phyloP scores from a whole-genome alignment of 2,113 vertebrate species.

The Anthoscopus minutus region DNA sequence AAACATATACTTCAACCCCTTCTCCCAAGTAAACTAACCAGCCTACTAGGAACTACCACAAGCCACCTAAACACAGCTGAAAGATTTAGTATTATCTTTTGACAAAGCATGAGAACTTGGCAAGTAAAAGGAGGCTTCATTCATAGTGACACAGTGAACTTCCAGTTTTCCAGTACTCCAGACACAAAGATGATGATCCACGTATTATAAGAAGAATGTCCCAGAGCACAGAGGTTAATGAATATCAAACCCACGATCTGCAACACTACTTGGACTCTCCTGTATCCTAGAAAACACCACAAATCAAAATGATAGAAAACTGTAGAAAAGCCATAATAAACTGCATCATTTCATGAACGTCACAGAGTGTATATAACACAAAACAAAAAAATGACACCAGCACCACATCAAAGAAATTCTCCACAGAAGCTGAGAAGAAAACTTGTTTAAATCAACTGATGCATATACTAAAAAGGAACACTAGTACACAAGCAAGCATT shows the following conservation, averaged over 20 bases:
- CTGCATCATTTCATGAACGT: background rate
- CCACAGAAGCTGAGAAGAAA: background rate
- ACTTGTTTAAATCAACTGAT: background rate
- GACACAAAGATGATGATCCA: background rate
- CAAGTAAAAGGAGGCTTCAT: background rate
- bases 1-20: background rate
- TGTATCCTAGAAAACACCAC: background rate
- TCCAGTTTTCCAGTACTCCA: background rate
- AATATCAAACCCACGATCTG: background rate
- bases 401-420: background rate
- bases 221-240: background rate
- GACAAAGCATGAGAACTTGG: background rate
- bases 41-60: background rate
- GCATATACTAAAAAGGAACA: background rate
- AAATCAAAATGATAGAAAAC: background rate
- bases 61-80: background rate
- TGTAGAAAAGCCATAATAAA: background rate
- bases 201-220: background rate
- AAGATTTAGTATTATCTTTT: background rate
- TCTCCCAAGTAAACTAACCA: background rate
- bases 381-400: background rate
- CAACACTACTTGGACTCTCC: background rate
- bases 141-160: background rate
- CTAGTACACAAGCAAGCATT: background rate
- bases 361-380: background rate